Evolutionary conservation across 2,888 invertebrate species (phyloP).

Genomic region (Tuberolachnus salignus): DNA sequence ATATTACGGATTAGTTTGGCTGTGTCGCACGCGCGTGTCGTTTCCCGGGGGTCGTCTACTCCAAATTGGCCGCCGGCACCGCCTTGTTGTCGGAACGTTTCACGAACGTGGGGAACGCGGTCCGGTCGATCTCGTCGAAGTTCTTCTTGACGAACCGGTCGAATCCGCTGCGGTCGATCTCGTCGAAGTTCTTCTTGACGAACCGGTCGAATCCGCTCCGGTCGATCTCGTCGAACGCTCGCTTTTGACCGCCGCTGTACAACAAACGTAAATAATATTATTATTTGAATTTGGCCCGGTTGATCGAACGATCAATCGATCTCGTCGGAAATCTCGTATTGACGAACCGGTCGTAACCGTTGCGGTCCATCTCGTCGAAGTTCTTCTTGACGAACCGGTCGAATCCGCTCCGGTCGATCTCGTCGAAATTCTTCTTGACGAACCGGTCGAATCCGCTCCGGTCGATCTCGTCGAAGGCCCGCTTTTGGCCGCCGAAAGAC

Average conservation of each 20-base stretch:
- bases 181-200: conserved; percentile 65
- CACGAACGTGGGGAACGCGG: conserved; percentile 64
- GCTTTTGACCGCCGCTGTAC: conserved; percentile 63
- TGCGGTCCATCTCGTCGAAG: conserved; percentile 66
- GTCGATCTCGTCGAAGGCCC: conserved; percentile 71
- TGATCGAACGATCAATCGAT: conserved; percentile 65
- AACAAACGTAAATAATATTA: too few species aligned
- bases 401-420: conserved; percentile 64
- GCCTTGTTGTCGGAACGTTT: conserved; percentile 61
- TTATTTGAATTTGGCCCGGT: too few species aligned
- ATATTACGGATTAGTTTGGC: too few species aligned
- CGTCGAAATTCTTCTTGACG: conserved; percentile 65
- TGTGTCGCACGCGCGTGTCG: not conserved
- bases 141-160: conserved; percentile 66
- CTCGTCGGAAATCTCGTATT: conserved; percentile 65
- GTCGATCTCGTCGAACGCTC: conserved; percentile 71
- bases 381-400: conserved; percentile 66
- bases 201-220: conserved; percentile 67
- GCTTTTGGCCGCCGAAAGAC: conserved; percentile 64
- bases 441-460: conserved; percentile 67
- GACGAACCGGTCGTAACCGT: conserved; percentile 67
- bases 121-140: conserved; percentile 65
- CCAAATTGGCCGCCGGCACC: conserved; percentile 49
- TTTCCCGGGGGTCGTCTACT: not conserved
- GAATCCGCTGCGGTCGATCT: conserved; percentile 64